Evolutionary conservation across 2,113 vertebrate genomes (phyloP).

Genomic region (Mixornis gularis): DNA sequence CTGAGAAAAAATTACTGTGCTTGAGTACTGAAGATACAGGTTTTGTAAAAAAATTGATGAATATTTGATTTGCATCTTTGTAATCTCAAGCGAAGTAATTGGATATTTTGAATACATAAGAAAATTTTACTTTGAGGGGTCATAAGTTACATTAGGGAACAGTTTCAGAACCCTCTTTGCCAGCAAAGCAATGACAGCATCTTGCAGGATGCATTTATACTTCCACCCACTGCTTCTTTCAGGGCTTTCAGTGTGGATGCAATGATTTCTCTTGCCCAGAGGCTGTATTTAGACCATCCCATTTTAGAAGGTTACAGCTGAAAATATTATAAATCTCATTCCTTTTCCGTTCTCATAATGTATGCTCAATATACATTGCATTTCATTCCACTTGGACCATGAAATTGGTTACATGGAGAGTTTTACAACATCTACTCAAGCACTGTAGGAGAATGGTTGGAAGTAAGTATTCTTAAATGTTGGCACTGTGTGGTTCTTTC

Average conservation of each 20-base stretch:
- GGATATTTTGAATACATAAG: not conserved
- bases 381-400: not conserved
- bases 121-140: not conserved
- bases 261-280: not conserved
- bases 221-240: not conserved
- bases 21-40: not conserved
- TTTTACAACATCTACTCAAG: not conserved
- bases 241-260: not conserved
- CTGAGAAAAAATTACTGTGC: not conserved
- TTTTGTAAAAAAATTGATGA: constrained; percentile 8
- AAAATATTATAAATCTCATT: not conserved
- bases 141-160: not conserved
- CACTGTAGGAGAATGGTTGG: not conserved
- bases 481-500: not conserved
- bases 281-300: not conserved
- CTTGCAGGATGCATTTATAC: not conserved
- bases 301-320: not conserved
- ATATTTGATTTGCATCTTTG: not conserved
- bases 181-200: not conserved
- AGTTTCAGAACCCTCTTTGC: not conserved
- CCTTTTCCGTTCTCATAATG: not conserved
- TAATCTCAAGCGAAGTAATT: not conserved
- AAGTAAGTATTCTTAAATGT: not conserved
- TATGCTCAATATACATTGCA: not conserved
- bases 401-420: not conserved